Percentiles rank a stretch among this genome's conserved stretches.
phyloP scores from a whole-genome alignment of 2,113 vertebrate genomes.

The Brevimyrus niger region DNA sequence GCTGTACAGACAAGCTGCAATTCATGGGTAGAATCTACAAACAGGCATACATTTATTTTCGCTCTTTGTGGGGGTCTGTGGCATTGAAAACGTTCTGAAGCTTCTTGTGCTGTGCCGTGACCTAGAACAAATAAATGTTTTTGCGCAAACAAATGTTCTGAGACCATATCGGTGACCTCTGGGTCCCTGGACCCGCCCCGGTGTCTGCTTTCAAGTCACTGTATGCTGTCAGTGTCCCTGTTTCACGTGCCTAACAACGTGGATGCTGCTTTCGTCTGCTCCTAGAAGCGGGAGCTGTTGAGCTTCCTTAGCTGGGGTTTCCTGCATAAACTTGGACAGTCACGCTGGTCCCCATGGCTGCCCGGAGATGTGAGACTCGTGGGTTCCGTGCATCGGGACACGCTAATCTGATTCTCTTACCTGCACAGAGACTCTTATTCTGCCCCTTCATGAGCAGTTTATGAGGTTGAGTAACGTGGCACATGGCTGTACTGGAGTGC shows the following conservation, averaged over 20 bases:
- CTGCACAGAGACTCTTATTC: not conserved
- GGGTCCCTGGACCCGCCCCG: not conserved
- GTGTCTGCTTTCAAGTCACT: not conserved
- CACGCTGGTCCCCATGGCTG: not conserved
- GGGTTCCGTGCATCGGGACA: not conserved
- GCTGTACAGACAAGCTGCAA: not conserved
- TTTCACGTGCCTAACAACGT: not conserved
- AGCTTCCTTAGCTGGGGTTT: not conserved
- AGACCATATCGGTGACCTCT: not conserved
- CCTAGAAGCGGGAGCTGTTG: not conserved
- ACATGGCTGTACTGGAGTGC: not conserved
- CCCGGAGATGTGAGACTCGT: not conserved
- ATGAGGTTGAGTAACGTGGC: not conserved
- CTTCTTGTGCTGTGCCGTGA: not conserved
- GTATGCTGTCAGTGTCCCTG: not conserved
- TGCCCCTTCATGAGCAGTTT: not conserved
- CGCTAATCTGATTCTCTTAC: not conserved
- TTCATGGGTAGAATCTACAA: not conserved
- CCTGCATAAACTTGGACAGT: not conserved
- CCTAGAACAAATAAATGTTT: not conserved
- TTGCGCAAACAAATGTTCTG: not conserved
- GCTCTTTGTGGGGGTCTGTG: not conserved
- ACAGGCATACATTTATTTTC: not conserved
- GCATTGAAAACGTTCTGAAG: not conserved
- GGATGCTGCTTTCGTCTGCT: not conserved